Base-by-base conservation (phyloP, 2,113 vertebrate genomes). In the Cyanoderma ruficeps region DNA sequence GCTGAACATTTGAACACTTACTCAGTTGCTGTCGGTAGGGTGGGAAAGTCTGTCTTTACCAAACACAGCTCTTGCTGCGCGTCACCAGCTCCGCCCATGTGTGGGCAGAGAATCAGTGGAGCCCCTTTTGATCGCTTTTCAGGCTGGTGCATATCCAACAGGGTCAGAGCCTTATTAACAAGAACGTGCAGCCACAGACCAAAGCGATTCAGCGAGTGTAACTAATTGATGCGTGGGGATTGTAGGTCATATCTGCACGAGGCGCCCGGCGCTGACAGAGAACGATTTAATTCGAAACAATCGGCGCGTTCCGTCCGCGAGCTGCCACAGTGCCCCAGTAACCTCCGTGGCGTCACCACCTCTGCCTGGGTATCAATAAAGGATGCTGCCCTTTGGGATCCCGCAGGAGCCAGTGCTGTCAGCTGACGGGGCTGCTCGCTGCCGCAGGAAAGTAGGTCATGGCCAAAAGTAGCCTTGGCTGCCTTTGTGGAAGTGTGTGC, bases 311-410 rank as follows among this genome's bases (percentile, higher is more conserved):
- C 79, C 88, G 2, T 57, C 81, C 5, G 1, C 3, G 18, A 22
- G 75, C 90, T 95, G 96, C 93, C 92, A 81, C 83, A 57, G 89
- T 96, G 97, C 93, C 96, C 96, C 92, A 92, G 61, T 97, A 11
- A 96, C 95, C 95, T 59, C 28, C 5, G 33, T 15, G 6, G 44
- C 15, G 1, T 7, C 44, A 33, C 4, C 61, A 13, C 90, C 92
- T 68, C 83, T 24, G 78, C 90, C 52, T 11, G 89, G 27, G 5
- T 49, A 7, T 24, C n/a, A 7, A 9, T 17, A 25, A 33, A 52
- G 89, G 90, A n/a, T 27, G 56, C 82, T 74, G 91, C 77, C 87
- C 41, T 60, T 67, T 27, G 81, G 57, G 49, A 70, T 86, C 65
- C 78, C 6, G 1, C 72, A 11, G 89, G 83, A 88, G 19, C 19